A percentile compares a stretch with the other conserved stretches of the same genome.
Conservation (phyloP, 2,797 vertebrate species). For the Sebastes oblongus region DNA sequence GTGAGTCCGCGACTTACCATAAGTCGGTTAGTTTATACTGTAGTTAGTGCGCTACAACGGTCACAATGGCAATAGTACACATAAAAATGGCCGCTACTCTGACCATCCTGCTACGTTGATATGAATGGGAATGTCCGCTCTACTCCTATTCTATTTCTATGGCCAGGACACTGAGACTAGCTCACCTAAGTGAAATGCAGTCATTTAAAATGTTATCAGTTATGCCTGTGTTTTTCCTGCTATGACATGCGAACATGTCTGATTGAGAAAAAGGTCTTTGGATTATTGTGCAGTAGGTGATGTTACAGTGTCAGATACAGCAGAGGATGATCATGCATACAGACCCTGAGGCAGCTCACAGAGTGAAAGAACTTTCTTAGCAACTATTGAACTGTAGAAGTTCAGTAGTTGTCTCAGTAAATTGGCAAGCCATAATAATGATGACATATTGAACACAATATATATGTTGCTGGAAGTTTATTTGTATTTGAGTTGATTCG, state of each 20-base stretch:
- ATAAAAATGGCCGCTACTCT: too few species aligned
- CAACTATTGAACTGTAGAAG: not conserved
- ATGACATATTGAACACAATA: not conserved
- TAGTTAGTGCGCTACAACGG: fast-evolving
- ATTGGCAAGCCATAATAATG: not conserved
- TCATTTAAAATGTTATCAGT: too few species aligned
- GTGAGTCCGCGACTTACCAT: too few species aligned
- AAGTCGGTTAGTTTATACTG: too few species aligned
- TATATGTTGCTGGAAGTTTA: not conserved
- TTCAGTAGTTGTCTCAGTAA: not conserved
- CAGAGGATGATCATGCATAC: not conserved
- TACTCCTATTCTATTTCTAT: too few species aligned
- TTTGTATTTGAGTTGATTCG: not conserved
- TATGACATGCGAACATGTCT: not conserved
- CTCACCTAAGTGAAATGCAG: too few species aligned
- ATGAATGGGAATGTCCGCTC: too few species aligned
- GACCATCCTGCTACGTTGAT: too few species aligned
- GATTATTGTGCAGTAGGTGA: not conserved
- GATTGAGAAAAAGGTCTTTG: not conserved
- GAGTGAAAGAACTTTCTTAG: not conserved
- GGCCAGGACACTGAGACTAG: too few species aligned
- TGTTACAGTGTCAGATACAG: not conserved
- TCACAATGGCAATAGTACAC: too few species aligned
- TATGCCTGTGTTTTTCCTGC: not conserved
- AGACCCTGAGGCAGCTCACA: not conserved